Evolutionary conservation across 37 sponge, comb jelly and placozoan genomes (phyloP).

Genomic region (Hexactinellida sp.): DNA sequence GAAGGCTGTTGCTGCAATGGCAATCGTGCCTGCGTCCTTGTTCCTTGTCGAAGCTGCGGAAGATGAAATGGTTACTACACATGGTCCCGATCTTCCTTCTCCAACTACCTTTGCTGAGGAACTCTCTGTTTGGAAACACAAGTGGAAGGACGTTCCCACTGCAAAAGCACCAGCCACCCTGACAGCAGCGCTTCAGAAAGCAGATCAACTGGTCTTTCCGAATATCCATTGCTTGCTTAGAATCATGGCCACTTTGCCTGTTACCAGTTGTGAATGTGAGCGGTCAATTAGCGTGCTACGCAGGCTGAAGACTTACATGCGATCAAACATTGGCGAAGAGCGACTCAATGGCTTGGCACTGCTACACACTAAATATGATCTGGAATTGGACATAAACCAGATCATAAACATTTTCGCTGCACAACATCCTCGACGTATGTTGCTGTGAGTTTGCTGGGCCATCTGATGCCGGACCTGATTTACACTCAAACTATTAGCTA

Average conservation of each 20-base stretch:
- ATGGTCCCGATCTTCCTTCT: neutral
- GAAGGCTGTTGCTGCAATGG: neutral
- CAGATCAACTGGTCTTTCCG: conserved; percentile 16
- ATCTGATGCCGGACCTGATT: neutral
- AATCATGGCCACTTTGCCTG: conserved; percentile 34
- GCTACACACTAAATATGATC: neutral
- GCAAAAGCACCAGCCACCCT: neutral
- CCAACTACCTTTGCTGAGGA: neutral
- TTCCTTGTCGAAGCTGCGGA: neutral
- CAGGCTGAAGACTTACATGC: conserved; percentile 20
- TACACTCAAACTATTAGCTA: no score
- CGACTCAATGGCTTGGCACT: conserved; percentile 12
- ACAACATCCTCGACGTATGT: conserved; percentile 11
- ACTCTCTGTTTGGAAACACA: neutral
- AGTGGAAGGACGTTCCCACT: neutral
- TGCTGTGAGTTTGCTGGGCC: neutral
- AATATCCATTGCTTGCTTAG: conserved; percentile 29
- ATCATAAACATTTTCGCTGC: neutral
- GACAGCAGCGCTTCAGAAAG: neutral
- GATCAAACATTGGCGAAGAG: conserved; percentile 7
- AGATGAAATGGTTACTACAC: neutral
- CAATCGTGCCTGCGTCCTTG: neutral
- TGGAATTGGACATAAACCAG: neutral
- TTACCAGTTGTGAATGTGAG: conserved; percentile 51
- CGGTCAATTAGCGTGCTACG: conserved; percentile 36